Conservation (phyloP, 2,888 invertebrate species). For the Drosophila histrio region DNA sequence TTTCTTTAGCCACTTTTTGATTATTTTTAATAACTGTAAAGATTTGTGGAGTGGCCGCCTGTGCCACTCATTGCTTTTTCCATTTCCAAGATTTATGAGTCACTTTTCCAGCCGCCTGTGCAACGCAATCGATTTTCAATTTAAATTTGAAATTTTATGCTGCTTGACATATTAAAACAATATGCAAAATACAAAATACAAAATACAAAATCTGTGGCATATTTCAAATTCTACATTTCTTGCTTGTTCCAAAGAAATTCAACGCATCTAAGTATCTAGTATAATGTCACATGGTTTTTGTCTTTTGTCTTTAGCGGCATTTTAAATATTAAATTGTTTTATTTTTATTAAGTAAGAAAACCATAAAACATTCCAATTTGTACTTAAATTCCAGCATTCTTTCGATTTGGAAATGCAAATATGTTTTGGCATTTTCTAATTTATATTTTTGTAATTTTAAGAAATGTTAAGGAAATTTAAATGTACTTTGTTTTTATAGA, state of each 20-base stretch:
- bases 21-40: slow-evolving; percentile 13
- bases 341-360: neutral
- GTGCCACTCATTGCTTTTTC: neutral
- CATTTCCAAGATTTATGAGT: slow-evolving; percentile 39
- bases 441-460: too few species aligned
- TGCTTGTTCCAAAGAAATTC: neutral
- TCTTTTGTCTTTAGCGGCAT: neutral
- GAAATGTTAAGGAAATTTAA: too few species aligned
- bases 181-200: slow-evolving; percentile 36
- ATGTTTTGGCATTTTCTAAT: too few species aligned
- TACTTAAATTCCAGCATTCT: too few species aligned
- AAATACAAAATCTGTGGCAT: slow-evolving; percentile 35
- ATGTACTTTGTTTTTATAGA: neutral
- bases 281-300: slow-evolving; percentile 1
- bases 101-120: slow-evolving; percentile 17
- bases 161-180: slow-evolving; percentile 37
- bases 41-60: slow-evolving; percentile 11
- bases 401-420: neutral
- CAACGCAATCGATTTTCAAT: slow-evolving; percentile 54
- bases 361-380: too few species aligned
- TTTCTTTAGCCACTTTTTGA: neutral
- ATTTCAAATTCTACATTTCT: slow-evolving; percentile 6
- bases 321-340: neutral
- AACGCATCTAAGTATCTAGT: neutral
- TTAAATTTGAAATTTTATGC: slow-evolving; percentile 41